These are phyloP conservation scores for Papilio aristodemus DNA, from an alignment of 1,140 invertebrate genomes.

Conservation along the genomic window DNA sequence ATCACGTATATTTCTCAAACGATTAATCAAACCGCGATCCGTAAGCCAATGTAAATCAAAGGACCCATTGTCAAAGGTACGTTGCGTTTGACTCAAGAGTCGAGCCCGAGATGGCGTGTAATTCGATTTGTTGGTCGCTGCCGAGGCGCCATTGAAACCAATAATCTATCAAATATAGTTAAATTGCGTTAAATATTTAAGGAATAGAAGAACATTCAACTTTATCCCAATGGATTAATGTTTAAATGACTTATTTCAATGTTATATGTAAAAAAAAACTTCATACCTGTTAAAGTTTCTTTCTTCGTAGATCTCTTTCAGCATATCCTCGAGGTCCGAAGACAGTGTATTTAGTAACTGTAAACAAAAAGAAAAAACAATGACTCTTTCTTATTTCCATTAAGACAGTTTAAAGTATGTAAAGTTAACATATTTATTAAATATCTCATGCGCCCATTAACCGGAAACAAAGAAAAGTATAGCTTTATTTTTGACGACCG, in stretches of 20 bases:
- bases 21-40: background rate
- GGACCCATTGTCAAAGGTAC: conserved; percentile 40
- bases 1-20: background rate
- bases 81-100: conserved; percentile 42
- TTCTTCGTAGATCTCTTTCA: conserved; percentile 83
- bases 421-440: too few relatives aligned
- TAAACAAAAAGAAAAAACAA: conserved; percentile 56
- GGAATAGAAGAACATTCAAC: background rate
- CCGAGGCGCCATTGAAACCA: conserved; percentile 38
- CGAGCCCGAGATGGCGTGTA: conserved; percentile 41
- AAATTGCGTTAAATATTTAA: background rate
- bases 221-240: background rate
- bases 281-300: conserved; percentile 57
- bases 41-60: conserved; percentile 34
- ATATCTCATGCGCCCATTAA: too few relatives aligned
- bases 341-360: conserved; percentile 87
- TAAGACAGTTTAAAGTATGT: too few relatives aligned
- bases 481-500: too few relatives aligned
- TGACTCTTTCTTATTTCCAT: too few relatives aligned
- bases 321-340: conserved; percentile 86
- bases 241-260: background rate
- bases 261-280: background rate
- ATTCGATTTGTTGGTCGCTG: conserved; percentile 45
- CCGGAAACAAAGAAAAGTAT: too few relatives aligned
- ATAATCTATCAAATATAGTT: conserved; percentile 38